Percentiles rank a stretch among this genome's conserved stretches.
Evolutionary conservation across 2,797 vertebrate species (phyloP).

Genomic region (Cynopterus sphinx): DNA sequence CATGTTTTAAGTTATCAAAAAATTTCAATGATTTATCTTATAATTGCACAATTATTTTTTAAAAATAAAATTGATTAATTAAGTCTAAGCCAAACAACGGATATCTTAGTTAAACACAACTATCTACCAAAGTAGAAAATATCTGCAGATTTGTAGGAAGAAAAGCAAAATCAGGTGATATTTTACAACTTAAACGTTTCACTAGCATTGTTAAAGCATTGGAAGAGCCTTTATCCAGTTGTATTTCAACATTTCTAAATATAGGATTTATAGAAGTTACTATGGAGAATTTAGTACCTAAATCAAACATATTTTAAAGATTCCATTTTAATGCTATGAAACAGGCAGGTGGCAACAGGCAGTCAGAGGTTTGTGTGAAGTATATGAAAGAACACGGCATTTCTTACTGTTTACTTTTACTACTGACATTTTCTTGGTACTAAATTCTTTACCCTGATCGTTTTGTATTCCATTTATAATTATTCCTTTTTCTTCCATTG

Average conservation of each 20-base stretch:
- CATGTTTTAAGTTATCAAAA: not conserved
- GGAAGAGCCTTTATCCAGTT: not conserved
- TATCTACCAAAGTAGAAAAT: not conserved
- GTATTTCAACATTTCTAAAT: not conserved
- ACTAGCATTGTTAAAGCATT: not conserved
- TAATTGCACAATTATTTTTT: not conserved
- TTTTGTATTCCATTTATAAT: not conserved
- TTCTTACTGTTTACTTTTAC: not conserved
- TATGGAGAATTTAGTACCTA: not conserved
- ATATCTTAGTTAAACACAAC: not conserved
- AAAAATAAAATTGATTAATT: not conserved
- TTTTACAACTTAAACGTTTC: not conserved
- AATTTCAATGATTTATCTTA: not conserved
- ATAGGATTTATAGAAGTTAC: not conserved
- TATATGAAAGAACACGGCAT: fast-evolving
- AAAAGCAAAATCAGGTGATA: not conserved
- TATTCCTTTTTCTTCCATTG: not conserved
- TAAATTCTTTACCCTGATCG: not conserved
- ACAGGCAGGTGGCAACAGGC: not conserved
- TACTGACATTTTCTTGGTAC: not conserved
- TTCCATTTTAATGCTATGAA: not conserved
- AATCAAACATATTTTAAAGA: not conserved
- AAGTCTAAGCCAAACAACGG: not conserved
- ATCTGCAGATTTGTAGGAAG: not conserved
- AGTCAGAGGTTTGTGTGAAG: fast-evolving